Base-by-base conservation (phyloP, 1,140 invertebrate species). In the Nautilus pompilius region DNA sequence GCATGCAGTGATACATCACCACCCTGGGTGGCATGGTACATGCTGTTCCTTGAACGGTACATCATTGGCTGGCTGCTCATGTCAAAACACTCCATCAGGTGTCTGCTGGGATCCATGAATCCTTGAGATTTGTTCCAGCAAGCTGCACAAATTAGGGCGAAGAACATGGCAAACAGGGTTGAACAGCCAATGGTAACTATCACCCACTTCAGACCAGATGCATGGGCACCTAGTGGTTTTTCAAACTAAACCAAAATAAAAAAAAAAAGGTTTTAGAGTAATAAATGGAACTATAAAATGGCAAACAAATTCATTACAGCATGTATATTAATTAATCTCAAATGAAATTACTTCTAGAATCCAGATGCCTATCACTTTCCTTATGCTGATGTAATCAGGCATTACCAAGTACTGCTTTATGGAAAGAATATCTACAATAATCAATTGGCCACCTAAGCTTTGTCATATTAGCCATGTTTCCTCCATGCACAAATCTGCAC, bases 21-120 rank as follows among this genome's bases (percentile, higher is more conserved):
- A 33, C 56, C 60, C 32, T 65, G 62, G 20, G 59, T 58, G 13
- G 65, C 63, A n/a, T 66, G 34, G 41, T 70, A 71, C 54, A 74
- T 72, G 48, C 70, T 76, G 69, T 74, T 74, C 13, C 74, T 34
- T 1, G 71, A 71, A 3, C 73, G 53, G 58, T 73, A 75, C 67
- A 30, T 65, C 67, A 53, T 71, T 66, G 10, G 65, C 64, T 74
- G 72, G 13, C 68, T 69, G 15, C 60, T 66, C 30, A 67, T 68
- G 46, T 67, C 60, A 36, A 59, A 69, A 48, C 67, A 67, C 51
- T 69, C 66, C 49, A 61, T 61, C 6, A 41, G 15, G 69, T 65
- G 36, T 62, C 67, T 26, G 20, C 58, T 69, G 57, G 65, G 62
- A 22, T 71, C 68, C 20, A 68, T 28, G 24, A 65, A 66, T 15